A percentile compares a stretch with the other conserved stretches of the same genome.
phyloP scores from a whole-genome alignment of 2,797 vertebrate genomes.

The Myoxocephalus aenaeus region DNA sequence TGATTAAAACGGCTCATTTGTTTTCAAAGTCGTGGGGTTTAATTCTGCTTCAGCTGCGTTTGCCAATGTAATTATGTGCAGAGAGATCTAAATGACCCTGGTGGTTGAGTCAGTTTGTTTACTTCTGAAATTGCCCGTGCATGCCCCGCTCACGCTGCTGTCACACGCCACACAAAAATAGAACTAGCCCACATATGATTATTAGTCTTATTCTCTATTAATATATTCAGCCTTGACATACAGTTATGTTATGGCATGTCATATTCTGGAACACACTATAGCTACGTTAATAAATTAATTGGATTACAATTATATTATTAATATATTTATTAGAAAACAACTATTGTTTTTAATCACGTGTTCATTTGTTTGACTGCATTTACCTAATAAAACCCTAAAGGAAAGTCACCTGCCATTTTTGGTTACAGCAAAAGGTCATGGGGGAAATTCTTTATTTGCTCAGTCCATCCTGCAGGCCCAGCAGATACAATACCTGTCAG shows the following conservation, averaged over 20 bases:
- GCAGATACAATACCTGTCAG: constrained; percentile 61
- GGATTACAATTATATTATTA: neutral
- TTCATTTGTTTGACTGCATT: neutral
- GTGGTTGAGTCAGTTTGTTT: constrained; percentile 37
- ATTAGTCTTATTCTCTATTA: neutral
- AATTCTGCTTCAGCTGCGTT: constrained; percentile 1
- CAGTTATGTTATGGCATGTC: neutral
- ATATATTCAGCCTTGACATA: neutral
- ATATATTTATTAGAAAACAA: neutral
- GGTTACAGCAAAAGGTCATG: constrained; percentile 7
- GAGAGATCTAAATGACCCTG: constrained; percentile 32
- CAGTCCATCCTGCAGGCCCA: constrained; percentile 50
- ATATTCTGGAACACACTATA: neutral
- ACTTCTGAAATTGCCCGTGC: constrained; percentile 27
- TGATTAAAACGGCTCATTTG: neutral
- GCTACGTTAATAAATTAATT: neutral
- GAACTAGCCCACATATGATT: neutral
- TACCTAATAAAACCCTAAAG: constrained; percentile 10
- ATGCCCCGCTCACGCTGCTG: constrained; percentile 13
- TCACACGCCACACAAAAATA: neutral
- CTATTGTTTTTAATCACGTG: neutral
- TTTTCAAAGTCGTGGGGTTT: neutral
- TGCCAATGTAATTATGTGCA: constrained; percentile 34
- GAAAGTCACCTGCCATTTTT: constrained; percentile 18
- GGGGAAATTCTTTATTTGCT: constrained; percentile 33